These are phyloP conservation scores for Hipposideros larvatus DNA, from an alignment of 2,797 vertebrate species.

Conservation along the genomic window DNA sequence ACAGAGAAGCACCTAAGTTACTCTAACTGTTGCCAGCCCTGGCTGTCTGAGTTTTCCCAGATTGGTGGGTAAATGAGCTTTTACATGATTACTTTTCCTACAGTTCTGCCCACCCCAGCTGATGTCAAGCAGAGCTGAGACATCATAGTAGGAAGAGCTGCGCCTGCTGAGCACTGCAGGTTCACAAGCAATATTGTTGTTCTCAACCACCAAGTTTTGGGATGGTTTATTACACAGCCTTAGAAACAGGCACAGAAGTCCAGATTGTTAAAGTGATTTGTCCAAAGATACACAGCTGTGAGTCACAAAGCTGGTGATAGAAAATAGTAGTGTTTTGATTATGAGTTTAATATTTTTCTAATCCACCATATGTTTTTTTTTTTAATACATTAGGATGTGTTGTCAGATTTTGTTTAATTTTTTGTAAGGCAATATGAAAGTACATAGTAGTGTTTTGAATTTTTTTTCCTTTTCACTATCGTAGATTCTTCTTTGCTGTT, in stretches of 20 bases:
- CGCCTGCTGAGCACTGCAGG: background rate
- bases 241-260: background rate
- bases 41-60: background rate
- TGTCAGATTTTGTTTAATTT: background rate
- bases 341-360: background rate
- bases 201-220: background rate
- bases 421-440: background rate
- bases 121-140: background rate
- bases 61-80: background rate
- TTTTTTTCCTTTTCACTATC: background rate
- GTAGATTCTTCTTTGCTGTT: background rate
- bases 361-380: background rate
- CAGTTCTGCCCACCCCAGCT: background rate
- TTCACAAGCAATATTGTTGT: background rate
- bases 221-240: background rate
- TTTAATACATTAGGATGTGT: background rate
- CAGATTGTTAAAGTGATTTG: background rate
- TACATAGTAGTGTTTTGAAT: background rate
- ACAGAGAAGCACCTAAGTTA: background rate
- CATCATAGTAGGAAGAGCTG: background rate
- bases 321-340: background rate
- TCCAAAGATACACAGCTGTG: background rate
- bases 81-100: background rate
- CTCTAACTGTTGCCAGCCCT: background rate
- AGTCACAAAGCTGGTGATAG: background rate